Evolutionary conservation across 2,113 vertebrate genomes (phyloP), one percentile per base, ranked within the genome.

Genomic region (Balaenoptera acutorostrata): DNA sequence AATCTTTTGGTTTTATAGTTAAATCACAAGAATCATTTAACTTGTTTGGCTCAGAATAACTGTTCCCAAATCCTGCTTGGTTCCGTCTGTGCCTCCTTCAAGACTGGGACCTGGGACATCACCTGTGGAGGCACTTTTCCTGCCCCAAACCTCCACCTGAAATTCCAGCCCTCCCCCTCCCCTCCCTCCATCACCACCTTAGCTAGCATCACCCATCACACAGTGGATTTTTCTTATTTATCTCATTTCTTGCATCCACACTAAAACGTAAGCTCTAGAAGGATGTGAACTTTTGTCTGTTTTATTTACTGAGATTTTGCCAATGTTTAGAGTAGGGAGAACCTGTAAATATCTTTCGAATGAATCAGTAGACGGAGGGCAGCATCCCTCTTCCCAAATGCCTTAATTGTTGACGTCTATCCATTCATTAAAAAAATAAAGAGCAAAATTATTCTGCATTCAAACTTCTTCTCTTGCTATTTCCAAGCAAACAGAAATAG

Each of bases 151-250:
- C 33, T 29, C 21, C 23, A 2, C n/a, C 41, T 23, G 41, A 7
- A 20, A 4, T 3, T 13, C 7, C 33, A 52, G 39, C 27, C 15
- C 41, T 6, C 25, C 10, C 72, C 2, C 55, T 46, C 8, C 31
- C 31, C 61, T 10, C 14, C 15, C 18, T 2, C 18, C 23, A 4
- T 8, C 5, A 12, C 17, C 5, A 27, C 11, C 36, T 9, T 11
- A 23, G 12, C 18, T 21, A 8, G 10, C 2, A 5, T 5, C 29
- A 27, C 29, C 15, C 57, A 5, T 3, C 6, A 5, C 25, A 6
- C 31, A 1, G 11, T 0, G 2, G 4, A 1, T 31, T 5, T 15
- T 31, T 1, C 41, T 12, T 2, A 9, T 10, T 36, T 3, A 1
- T 9, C 29, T 0, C 5, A 1, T 6, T 23, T 3, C 75, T 41